Percentiles rank a stretch among this genome's conserved stretches.
Evolutionary conservation across 2,888 invertebrate species (phyloP).

Genomic region (Boloria euphrosyne): DNA sequence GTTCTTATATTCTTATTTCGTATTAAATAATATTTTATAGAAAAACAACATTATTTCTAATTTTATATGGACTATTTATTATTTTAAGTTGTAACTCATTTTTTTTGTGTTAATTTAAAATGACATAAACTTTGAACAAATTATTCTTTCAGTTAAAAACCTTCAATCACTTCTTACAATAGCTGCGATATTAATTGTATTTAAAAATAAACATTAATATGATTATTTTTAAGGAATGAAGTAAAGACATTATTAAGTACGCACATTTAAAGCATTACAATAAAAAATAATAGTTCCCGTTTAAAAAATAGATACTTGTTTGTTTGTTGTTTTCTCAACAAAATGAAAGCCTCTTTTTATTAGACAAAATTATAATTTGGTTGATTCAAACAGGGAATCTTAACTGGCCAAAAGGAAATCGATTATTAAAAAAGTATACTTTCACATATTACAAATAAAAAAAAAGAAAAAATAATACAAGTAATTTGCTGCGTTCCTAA

Average conservation of each 20-base stretch:
- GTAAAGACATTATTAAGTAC: conserved; percentile 23
- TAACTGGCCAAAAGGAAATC: not conserved
- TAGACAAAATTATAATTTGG: not conserved
- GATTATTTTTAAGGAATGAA: conserved; percentile 9
- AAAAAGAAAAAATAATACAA: not conserved
- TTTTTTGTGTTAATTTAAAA: too few species aligned
- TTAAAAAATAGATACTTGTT: conserved; percentile 16
- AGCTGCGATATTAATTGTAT: not conserved
- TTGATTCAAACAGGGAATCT: not conserved
- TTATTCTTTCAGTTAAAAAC: not conserved
- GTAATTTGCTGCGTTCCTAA: too few species aligned
- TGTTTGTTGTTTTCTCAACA: too few species aligned
- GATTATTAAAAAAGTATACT: not conserved
- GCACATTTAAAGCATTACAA: conserved; percentile 10
- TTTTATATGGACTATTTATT: too few species aligned
- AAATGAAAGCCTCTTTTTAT: not conserved
- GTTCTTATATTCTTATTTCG: too few species aligned
- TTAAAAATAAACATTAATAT: not conserved
- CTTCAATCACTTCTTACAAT: not conserved
- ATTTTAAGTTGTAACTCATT: too few species aligned
- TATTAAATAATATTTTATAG: too few species aligned
- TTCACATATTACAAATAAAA: too few species aligned
- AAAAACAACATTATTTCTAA: too few species aligned
- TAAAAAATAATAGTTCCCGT: conserved; percentile 10
- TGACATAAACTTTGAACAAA: too few species aligned